A percentile compares a stretch with the other conserved stretches of the same genome.
phyloP scores from a whole-genome alignment of 2,797 vertebrate genomes.

The Poecilia gillii region DNA sequence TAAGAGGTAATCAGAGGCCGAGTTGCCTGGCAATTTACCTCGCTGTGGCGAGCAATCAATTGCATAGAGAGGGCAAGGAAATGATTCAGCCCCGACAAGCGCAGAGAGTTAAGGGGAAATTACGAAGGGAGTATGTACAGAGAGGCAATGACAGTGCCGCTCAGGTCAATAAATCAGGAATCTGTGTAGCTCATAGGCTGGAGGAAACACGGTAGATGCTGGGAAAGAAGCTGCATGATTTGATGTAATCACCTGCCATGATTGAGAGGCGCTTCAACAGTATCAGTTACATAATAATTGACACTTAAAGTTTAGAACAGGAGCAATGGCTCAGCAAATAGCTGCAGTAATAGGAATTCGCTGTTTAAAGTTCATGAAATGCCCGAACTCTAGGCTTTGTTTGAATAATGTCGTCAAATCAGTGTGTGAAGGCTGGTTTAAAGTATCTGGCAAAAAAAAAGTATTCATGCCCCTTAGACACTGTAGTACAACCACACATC shows the following conservation, averaged over 20 bases:
- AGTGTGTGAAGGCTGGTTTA: constrained; percentile 28
- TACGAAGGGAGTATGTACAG: constrained; percentile 67
- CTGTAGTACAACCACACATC: no score
- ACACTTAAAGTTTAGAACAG: constrained; percentile 23
- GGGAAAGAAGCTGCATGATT: constrained; percentile 52
- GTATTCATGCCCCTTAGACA: not conserved
- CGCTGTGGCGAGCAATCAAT: constrained; percentile 83
- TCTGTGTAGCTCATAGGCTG: constrained; percentile 43
- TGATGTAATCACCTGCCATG: constrained; percentile 58
- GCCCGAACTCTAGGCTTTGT: constrained; percentile 38
- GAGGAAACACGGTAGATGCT: constrained; percentile 47
- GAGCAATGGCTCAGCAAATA: constrained; percentile 16
- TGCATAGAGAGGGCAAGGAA: constrained; percentile 81
- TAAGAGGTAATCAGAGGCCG: constrained; percentile 86
- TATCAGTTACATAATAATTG: constrained; percentile 41
- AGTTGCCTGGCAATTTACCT: constrained; percentile 84
- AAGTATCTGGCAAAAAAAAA: not conserved
- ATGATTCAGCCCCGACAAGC: constrained; percentile 79
- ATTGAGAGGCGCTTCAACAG: constrained; percentile 43
- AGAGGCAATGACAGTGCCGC: constrained; percentile 60
- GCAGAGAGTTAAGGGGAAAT: constrained; percentile 68
- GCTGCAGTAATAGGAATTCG: constrained; percentile 38
- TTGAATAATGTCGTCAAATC: constrained; percentile 35
- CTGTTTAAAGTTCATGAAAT: constrained; percentile 19
- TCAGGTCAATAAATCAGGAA: constrained; percentile 78